phyloP scores from a whole-genome alignment of 2,113 vertebrate genomes.

The Stercorarius parasiticus region DNA sequence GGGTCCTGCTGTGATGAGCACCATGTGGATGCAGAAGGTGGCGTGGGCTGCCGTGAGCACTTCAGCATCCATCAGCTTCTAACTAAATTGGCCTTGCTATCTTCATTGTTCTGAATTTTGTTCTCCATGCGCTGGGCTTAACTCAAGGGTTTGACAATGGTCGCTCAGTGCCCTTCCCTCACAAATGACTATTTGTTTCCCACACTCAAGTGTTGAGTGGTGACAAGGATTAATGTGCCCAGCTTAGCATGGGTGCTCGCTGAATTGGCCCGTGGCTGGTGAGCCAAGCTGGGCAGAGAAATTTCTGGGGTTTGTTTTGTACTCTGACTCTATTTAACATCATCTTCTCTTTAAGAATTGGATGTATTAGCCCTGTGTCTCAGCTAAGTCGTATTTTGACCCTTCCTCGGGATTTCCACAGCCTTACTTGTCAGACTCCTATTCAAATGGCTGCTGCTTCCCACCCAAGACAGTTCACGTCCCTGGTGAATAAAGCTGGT shows the following conservation, averaged over 20 bases:
- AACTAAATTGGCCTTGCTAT: rapidly evolving
- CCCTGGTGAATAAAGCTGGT: neutral
- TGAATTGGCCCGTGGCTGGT: neutral
- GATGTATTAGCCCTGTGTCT: neutral
- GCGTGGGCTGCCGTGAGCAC: neutral
- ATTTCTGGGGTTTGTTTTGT: neutral
- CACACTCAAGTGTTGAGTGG: neutral
- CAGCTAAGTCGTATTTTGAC: rapidly evolving
- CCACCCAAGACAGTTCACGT: neutral
- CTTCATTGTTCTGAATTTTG: neutral
- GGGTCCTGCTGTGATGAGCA: neutral
- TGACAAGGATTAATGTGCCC: neutral
- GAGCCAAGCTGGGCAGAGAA: neutral
- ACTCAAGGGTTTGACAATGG: neutral
- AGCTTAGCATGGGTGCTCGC: neutral
- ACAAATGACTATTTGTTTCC: neutral
- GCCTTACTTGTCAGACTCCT: neutral
- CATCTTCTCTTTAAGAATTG: neutral
- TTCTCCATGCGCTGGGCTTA: neutral
- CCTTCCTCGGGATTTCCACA: neutral
- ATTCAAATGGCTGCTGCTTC: neutral
- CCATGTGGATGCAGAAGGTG: neutral
- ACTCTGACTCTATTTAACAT: neutral
- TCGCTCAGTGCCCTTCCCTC: neutral
- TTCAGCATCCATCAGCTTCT: rapidly evolving